Percentiles rank a stretch among this genome's conserved stretches.
Evolutionary conservation across 2,113 vertebrate genomes (phyloP).

Genomic region (Dissostichus mawsoni): DNA sequence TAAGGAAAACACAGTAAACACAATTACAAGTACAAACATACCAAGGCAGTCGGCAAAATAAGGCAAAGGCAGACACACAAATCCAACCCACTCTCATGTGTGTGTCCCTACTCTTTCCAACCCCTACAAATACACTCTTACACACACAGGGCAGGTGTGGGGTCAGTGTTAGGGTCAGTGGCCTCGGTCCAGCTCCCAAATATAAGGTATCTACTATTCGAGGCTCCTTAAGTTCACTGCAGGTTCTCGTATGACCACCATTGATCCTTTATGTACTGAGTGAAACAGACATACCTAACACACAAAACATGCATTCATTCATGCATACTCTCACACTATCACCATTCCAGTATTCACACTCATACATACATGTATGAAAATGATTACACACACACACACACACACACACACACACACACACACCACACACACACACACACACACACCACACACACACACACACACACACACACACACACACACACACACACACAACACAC

Average conservation of each 20-base stretch:
- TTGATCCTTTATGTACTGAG: conserved; percentile 60
- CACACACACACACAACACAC: not conserved
- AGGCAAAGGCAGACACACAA: not conserved
- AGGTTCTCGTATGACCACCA: conserved; percentile 71
- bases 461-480: not conserved
- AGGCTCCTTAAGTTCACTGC: conserved; percentile 55
- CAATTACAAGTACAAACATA: not conserved
- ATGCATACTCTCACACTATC: conserved; percentile 12
- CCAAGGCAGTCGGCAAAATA: not conserved
- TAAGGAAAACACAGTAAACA: not conserved
- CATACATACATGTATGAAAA: conserved; percentile 6
- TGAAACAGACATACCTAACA: conserved; percentile 61
- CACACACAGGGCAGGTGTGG: conserved; percentile 77
- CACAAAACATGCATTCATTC: conserved; percentile 64
- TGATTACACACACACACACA: not conserved
- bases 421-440: not conserved
- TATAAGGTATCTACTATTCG: conserved; percentile 78
- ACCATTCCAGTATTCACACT: conserved; percentile 6
- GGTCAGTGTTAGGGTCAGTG: conserved; percentile 73
- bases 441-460: not conserved
- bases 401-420: not conserved
- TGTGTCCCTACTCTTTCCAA: not conserved
- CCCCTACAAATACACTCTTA: conserved; percentile 17
- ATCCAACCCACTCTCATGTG: conserved; percentile 27
- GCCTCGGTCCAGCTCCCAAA: conserved; percentile 81